Percentiles rank a stretch among this genome's conserved stretches.
Evolutionary conservation across 2,113 vertebrate genomes (phyloP).

Genomic region (Cyanoramphus novaezelandiae): DNA sequence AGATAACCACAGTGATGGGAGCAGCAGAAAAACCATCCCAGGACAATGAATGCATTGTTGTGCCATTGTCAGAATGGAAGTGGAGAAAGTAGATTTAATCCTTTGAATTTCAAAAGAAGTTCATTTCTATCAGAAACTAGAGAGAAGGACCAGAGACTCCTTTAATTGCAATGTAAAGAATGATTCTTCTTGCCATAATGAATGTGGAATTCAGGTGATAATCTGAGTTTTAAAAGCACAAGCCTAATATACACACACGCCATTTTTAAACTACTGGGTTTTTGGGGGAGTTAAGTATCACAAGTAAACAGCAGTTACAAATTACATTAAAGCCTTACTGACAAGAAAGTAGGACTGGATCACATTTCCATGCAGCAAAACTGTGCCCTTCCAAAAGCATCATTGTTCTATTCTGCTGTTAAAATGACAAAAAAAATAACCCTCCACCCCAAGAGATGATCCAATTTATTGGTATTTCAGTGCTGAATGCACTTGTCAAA

Average conservation of each 20-base stretch:
- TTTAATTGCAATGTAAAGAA: neutral
- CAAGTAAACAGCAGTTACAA: neutral
- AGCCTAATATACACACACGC: neutral
- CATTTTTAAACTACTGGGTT: neutral
- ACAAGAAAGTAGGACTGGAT: neutral
- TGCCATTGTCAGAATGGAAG: accelerated
- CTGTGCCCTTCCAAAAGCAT: neutral
- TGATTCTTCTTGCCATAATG: neutral
- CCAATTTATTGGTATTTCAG: constrained; percentile 33
- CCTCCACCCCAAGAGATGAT: neutral
- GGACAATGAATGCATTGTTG: accelerated
- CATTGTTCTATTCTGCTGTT: neutral
- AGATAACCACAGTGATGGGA: neutral
- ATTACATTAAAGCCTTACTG: neutral
- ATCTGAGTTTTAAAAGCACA: neutral
- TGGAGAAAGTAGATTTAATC: neutral
- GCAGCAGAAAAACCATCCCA: neutral
- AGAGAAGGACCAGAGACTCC: neutral
- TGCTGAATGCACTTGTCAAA: constrained; percentile 30
- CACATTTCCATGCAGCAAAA: neutral
- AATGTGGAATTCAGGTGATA: neutral
- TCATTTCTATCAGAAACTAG: neutral
- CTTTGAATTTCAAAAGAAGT: neutral
- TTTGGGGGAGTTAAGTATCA: neutral
- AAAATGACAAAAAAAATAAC: constrained; percentile 29